Conservation (phyloP, 1,140 invertebrate genomes). For the Nomia melanderi region DNA sequence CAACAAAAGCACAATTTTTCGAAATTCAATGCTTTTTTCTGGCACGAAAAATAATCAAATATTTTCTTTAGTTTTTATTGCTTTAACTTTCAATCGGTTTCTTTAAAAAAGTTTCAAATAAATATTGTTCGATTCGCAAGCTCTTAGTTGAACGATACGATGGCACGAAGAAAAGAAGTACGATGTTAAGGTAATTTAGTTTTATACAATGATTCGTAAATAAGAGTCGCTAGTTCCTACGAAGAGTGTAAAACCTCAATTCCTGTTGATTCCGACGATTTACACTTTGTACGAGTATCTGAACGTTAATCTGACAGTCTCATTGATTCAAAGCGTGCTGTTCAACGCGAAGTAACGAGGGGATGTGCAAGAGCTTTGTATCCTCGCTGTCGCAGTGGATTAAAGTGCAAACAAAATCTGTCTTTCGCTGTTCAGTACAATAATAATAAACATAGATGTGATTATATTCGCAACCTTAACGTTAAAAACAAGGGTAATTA, state of each 20-base stretch:
- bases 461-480: background rate
- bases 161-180: background rate
- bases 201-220: constrained; percentile 13
- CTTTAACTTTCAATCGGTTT: background rate
- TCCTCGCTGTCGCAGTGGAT: background rate
- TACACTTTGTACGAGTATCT: constrained; percentile 48
- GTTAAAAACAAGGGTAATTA: background rate
- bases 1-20: background rate
- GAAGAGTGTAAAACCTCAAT: constrained; percentile 33
- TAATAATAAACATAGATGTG: background rate
- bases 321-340: constrained; percentile 34
- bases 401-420: background rate
- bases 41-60: background rate
- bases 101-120: background rate
- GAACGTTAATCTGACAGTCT: constrained; percentile 48
- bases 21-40: background rate
- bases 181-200: background rate
- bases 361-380: constrained; percentile 24
- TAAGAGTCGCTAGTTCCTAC: background rate
- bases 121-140: background rate
- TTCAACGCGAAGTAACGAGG: background rate
- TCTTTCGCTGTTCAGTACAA: background rate
- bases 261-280: constrained; percentile 25
- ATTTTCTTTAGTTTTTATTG: background rate
- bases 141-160: background rate